phyloP scores from a whole-genome alignment of 2,797 vertebrate species.

The Diplodus sargus region DNA sequence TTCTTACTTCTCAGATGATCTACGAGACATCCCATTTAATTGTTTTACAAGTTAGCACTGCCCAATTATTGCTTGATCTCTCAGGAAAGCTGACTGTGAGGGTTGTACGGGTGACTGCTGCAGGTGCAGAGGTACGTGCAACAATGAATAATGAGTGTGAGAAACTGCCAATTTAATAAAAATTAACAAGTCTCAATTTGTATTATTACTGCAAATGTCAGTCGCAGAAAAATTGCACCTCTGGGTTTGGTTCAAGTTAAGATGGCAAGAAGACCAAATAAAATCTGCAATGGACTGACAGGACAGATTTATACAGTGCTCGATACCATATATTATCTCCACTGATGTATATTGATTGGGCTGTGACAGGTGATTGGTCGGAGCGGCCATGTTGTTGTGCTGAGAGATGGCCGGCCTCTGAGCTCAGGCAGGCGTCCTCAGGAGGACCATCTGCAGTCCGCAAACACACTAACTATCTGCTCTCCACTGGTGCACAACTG shows the following conservation, averaged over 20 bases:
- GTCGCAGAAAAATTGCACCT: conserved; percentile 37
- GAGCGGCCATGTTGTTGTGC: conserved; percentile 47
- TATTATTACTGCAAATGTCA: conserved; percentile 40
- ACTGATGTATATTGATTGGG: conserved; percentile 77
- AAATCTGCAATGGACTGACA: conserved; percentile 67
- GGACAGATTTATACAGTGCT: conserved; percentile 70
- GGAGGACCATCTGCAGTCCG: conserved; percentile 48
- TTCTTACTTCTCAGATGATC: conserved; percentile 60
- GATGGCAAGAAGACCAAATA: conserved; percentile 48
- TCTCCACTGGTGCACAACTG: conserved; percentile 26
- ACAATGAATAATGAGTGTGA: conserved; percentile 26
- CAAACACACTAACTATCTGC: conserved; percentile 41
- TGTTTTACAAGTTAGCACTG: conserved; percentile 83
- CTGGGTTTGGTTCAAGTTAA: conserved; percentile 56
- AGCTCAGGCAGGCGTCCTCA: conserved; percentile 44
- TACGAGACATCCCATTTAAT: conserved; percentile 85
- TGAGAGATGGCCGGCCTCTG: conserved; percentile 54
- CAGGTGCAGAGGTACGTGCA: conserved; percentile 18
- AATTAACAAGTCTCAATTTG: conserved; percentile 15
- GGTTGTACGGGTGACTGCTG: conserved; percentile 29
- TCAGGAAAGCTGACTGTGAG: conserved; percentile 28
- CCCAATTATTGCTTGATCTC: conserved; percentile 50
- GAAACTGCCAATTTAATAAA: conserved; percentile 27
- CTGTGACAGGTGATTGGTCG: conserved; percentile 58
- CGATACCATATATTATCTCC: conserved; percentile 71